phyloP scores from a whole-genome alignment of 1,140 invertebrate genomes.

The Tetramorium simillimum region DNA sequence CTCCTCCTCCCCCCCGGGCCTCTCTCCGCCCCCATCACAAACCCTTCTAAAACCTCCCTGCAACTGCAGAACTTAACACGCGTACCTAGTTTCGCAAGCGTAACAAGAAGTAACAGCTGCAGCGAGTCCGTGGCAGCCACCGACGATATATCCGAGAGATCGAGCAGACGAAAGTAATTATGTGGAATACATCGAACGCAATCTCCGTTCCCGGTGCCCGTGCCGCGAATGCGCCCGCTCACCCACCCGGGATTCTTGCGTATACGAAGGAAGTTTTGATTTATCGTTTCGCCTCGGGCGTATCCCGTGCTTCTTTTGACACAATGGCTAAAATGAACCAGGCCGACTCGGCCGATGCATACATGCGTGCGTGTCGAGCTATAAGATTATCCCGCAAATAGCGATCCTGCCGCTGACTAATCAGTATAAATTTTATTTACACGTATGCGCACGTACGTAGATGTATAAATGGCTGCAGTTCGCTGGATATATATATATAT shows the following conservation, averaged over 20 bases:
- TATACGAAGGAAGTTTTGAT: slow-evolving; percentile 70
- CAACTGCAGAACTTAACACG: slow-evolving; percentile 68
- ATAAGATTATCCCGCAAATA: background rate
- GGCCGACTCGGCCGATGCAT: background rate
- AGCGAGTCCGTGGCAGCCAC: slow-evolving; percentile 57
- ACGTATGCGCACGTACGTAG: no score
- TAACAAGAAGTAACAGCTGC: slow-evolving; percentile 76
- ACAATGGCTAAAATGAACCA: slow-evolving; percentile 1
- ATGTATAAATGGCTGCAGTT: background rate
- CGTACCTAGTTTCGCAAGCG: slow-evolving; percentile 68
- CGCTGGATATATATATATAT: no score
- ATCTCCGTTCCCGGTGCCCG: slow-evolving; percentile 42
- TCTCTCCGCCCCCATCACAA: background rate
- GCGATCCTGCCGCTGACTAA: background rate
- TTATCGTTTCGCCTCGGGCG: slow-evolving; percentile 60
- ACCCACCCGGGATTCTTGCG: slow-evolving; percentile 63
- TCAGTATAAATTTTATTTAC: background rate
- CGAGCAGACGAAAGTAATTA: slow-evolving; percentile 75
- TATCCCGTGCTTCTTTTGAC: background rate
- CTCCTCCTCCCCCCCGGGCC: background rate
- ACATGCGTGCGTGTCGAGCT: background rate
- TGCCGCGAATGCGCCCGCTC: slow-evolving; percentile 15
- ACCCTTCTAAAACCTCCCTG: slow-evolving; percentile 57
- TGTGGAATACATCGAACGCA: slow-evolving; percentile 71
- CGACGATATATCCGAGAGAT: slow-evolving; percentile 71